phyloP scores from a whole-genome alignment of 2,113 vertebrate genomes.

The Ammodramus savannarum region DNA sequence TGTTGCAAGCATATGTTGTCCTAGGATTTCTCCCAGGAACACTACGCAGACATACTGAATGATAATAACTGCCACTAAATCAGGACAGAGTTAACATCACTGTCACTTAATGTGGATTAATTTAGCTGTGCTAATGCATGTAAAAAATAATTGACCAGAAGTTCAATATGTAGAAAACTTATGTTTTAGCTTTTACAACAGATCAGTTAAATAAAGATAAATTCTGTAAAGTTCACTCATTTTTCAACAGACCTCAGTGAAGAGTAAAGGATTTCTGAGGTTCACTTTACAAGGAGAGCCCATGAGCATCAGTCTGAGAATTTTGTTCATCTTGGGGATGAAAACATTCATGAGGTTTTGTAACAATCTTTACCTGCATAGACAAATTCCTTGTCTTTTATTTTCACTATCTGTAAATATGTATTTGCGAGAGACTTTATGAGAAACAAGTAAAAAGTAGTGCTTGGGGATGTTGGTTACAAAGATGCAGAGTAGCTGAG shows the following conservation, averaged over 20 bases:
- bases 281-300: neutral
- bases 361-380: neutral
- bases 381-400: neutral
- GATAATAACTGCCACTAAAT: slow-evolving; percentile 16
- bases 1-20: neutral
- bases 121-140: slow-evolving; percentile 11
- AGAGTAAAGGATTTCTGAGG: neutral
- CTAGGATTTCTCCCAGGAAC: slow-evolving; percentile 31
- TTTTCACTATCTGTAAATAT: neutral
- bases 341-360: neutral
- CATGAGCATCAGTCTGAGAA: neutral
- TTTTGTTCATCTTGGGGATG: neutral
- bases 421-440: neutral
- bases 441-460: neutral
- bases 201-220: neutral
- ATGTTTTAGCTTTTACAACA: neutral
- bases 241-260: neutral
- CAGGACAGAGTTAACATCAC: neutral
- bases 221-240: neutral
- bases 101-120: neutral
- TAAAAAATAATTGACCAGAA: slow-evolving; percentile 35
- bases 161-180: neutral
- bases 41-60: neutral
- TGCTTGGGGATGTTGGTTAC: neutral
- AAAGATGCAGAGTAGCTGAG: neutral